Conservation (phyloP, 2,888 invertebrate genomes). For the Ennomos erosarius region DNA sequence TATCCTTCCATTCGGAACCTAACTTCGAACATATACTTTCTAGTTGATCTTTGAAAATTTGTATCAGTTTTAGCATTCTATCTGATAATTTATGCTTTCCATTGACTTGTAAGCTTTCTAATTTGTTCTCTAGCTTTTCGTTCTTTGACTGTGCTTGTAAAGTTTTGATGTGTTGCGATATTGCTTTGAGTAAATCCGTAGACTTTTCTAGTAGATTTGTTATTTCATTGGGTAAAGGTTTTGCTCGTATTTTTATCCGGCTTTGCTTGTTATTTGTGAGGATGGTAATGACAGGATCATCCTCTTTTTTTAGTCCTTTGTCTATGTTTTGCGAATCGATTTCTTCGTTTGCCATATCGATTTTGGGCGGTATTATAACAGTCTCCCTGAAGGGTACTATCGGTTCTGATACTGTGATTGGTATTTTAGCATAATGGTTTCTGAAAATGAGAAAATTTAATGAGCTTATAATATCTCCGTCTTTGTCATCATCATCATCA, state of each 20-base stretch:
- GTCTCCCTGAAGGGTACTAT: slow-evolving; percentile 99
- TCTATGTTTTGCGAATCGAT: slow-evolving; percentile 87
- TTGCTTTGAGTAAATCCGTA: slow-evolving; percentile 88
- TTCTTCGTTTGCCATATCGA: slow-evolving; percentile 94
- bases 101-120: slow-evolving; percentile 60
- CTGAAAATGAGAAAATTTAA: slow-evolving; percentile 51
- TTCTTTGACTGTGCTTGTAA: slow-evolving; percentile 70
- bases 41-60: slow-evolving; percentile 84
- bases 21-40: slow-evolving; percentile 85
- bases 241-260: slow-evolving; percentile 89
- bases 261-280: slow-evolving; percentile 90
- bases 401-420: slow-evolving; percentile 96
- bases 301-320: slow-evolving; percentile 72
- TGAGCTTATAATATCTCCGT: too few species aligned
- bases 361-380: slow-evolving; percentile 90
- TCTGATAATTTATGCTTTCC: slow-evolving; percentile 68
- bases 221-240: slow-evolving; percentile 90
- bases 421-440: slow-evolving; percentile 92
- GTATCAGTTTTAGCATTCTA: slow-evolving; percentile 75
- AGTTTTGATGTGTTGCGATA: slow-evolving; percentile 81
- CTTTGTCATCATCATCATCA: too few species aligned
- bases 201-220: slow-evolving; percentile 90
- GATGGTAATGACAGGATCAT: slow-evolving; percentile 83
- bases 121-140: slow-evolving; percentile 64
- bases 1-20: slow-evolving; percentile 80